Base-by-base conservation (phyloP, 2,888 invertebrate genomes). In the Masnerella sp. region DNA sequence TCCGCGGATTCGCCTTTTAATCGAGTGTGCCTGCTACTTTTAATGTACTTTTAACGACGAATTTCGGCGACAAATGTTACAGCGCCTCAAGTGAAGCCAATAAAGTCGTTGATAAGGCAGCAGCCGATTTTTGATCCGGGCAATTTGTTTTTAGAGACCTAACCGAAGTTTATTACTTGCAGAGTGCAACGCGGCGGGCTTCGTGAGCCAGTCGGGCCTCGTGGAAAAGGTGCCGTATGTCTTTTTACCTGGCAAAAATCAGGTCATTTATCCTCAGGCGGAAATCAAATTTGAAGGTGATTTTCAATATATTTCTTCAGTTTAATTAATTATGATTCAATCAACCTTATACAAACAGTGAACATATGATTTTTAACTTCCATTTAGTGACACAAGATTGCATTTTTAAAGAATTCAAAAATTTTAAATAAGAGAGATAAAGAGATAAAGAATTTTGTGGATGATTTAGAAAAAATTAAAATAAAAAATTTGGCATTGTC, bases 191-290 rank as follows among this genome's bases (percentile, higher is more conserved):
- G 88, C 95, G 83, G 94, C 95, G 52, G 93, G 94, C 20, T 96
- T 96, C 85, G 91, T 93, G 5, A 91, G 92, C 47, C 93, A 92
- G 67, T 90, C 91, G 14, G 92, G 92, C 42, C 89, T 90, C 20
- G 88, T 91, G 43, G 95, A 96, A 86, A 92, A 92, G 84, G 94
- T 96, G 79, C 96, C 96, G 15, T 95, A 95, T 85, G 94, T 96
- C 14, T 95, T 94, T 86, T 89, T 96, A 77, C 96, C 96, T 12
- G 89, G 95, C 75, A 93, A 94, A 83, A 95, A 95, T 38, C 96
- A 96, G 89, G 94, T 96, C 79, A 93, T 96, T 80, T 94, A 96
- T 88, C 96, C 96, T 0, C 94, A 95, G 76, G 93, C 93, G 81
- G 95, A 96, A 89, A 95, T 96, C 83, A 92, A 91, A 80, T 94